These are phyloP conservation scores for Stomatorhinus ivindoensis DNA, from an alignment of 2,113 vertebrate genomes.

Conservation along the genomic window DNA sequence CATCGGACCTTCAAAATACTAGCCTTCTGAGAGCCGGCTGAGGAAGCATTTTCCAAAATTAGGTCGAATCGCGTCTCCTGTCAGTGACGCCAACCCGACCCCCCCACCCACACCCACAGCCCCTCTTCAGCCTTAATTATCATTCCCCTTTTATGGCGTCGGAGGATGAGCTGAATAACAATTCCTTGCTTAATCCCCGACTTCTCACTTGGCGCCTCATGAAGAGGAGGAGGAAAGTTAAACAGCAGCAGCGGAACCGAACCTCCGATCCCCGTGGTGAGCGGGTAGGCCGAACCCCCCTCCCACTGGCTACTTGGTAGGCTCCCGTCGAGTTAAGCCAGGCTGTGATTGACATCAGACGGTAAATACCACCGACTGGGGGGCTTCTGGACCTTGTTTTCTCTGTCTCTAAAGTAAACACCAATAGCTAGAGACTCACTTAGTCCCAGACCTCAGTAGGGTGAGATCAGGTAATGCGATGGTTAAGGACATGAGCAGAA, in stretches of 20 bases:
- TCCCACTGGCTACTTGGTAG: not conserved
- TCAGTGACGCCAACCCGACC: constrained; percentile 25
- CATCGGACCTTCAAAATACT: not conserved
- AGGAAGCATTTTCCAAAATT: constrained; percentile 42
- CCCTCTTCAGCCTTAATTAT: constrained; percentile 39
- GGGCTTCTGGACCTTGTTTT: not conserved
- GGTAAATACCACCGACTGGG: not conserved
- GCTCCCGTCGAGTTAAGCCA: not conserved
- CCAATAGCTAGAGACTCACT: not conserved
- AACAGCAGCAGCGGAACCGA: not conserved
- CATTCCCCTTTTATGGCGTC: constrained; percentile 43
- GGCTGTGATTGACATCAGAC: not conserved
- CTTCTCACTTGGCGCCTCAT: not conserved
- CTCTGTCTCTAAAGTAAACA: not conserved
- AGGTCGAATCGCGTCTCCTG: constrained; percentile 56
- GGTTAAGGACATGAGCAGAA: not conserved
- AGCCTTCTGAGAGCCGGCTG: not conserved
- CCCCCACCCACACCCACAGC: not conserved
- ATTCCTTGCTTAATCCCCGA: constrained; percentile 20
- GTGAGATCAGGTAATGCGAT: not conserved
- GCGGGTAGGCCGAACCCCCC: not conserved
- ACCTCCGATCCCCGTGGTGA: not conserved
- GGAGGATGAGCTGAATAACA: constrained; percentile 31
- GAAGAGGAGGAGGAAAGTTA: not conserved
- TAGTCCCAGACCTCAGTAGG: not conserved